Evolutionary conservation across 1,140 invertebrate genomes (phyloP).

Genomic region (Mya arenaria): DNA sequence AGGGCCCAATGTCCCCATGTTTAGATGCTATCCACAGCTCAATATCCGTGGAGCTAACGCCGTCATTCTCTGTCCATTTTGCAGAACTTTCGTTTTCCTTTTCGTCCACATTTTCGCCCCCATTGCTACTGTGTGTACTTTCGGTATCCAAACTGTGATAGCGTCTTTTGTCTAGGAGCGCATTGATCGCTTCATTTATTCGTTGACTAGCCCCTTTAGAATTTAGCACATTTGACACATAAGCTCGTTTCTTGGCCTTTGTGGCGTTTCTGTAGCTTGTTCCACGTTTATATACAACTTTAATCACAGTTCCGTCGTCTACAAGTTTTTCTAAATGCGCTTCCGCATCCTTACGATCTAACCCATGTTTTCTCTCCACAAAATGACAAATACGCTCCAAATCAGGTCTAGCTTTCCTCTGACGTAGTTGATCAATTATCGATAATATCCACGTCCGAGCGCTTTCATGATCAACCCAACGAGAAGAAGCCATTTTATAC

Average conservation of each 20-base stretch:
- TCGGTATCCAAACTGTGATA: conserved; percentile 10
- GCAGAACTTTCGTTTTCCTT: neutral
- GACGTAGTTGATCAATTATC: conserved; percentile 91
- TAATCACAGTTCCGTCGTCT: conserved; percentile 88
- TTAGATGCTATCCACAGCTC: conserved; percentile 64
- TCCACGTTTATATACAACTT: conserved; percentile 93
- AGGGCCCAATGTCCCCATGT: conserved; percentile 50
- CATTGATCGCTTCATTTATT: conserved; percentile 71
- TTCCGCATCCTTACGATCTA: conserved; percentile 88
- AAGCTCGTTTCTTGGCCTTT: conserved; percentile 65
- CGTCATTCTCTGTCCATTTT: conserved; percentile 21
- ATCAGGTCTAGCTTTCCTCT: conserved; percentile 91
- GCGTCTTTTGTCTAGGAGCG: conserved; percentile 10
- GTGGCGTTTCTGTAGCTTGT: conserved; percentile 91
- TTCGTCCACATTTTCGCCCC: neutral
- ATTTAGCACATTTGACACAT: conserved; percentile 69
- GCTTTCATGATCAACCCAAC: neutral
- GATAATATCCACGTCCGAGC: conserved; percentile 86
- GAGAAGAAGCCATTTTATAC: neutral
- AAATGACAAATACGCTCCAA: conserved; percentile 91
- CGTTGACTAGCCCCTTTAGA: conserved; percentile 69
- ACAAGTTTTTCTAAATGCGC: conserved; percentile 88
- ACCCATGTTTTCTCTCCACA: conserved; percentile 87
- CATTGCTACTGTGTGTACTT: neutral
- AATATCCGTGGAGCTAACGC: conserved; percentile 62